Evolutionary conservation across 2,888 invertebrate species (phyloP).

Genomic region (Hololepta plana): DNA sequence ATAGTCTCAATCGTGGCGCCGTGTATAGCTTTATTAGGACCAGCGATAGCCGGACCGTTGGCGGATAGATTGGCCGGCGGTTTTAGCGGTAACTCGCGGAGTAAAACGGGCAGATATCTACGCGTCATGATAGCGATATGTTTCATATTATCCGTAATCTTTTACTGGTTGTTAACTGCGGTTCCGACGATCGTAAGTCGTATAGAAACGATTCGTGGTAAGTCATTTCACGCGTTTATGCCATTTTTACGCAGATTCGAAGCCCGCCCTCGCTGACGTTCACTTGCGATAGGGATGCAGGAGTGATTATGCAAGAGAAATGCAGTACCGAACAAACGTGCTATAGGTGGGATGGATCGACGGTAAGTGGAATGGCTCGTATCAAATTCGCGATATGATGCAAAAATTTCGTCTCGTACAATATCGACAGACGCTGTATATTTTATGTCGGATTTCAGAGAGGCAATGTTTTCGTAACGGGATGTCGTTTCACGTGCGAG

Average conservation of each 20-base stretch:
- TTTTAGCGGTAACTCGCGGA: slow-evolving; percentile 21
- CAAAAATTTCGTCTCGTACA: slow-evolving; percentile 3
- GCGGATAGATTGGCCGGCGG: slow-evolving; percentile 50
- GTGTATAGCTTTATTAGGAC: slow-evolving; percentile 59
- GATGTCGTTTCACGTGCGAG: slow-evolving; percentile 55
- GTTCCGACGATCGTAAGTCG: slow-evolving; percentile 45
- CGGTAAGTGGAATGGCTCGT: slow-evolving; percentile 21
- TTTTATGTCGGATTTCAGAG: slow-evolving; percentile 27
- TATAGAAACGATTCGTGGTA: slow-evolving; percentile 2
- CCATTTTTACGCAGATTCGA: slow-evolving; percentile 27
- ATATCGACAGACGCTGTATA: not conserved
- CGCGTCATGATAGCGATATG: slow-evolving; percentile 49
- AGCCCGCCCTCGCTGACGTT: slow-evolving; percentile 51
- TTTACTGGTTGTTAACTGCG: slow-evolving; percentile 46
- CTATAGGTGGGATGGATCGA: slow-evolving; percentile 43
- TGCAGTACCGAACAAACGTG: slow-evolving; percentile 49
- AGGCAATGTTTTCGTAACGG: slow-evolving; percentile 44
- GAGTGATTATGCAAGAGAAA: slow-evolving; percentile 52
- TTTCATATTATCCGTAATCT: slow-evolving; percentile 46
- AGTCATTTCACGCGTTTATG: slow-evolving; percentile 3
- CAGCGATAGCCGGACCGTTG: slow-evolving; percentile 56
- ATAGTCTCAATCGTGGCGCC: slow-evolving; percentile 65
- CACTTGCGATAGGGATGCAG: slow-evolving; percentile 50
- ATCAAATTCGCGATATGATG: not conserved
- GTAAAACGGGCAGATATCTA: slow-evolving; percentile 41